These are phyloP conservation scores for Drosophila emarginata DNA, from an alignment of 2,888 invertebrate species.

Conservation along the genomic window DNA sequence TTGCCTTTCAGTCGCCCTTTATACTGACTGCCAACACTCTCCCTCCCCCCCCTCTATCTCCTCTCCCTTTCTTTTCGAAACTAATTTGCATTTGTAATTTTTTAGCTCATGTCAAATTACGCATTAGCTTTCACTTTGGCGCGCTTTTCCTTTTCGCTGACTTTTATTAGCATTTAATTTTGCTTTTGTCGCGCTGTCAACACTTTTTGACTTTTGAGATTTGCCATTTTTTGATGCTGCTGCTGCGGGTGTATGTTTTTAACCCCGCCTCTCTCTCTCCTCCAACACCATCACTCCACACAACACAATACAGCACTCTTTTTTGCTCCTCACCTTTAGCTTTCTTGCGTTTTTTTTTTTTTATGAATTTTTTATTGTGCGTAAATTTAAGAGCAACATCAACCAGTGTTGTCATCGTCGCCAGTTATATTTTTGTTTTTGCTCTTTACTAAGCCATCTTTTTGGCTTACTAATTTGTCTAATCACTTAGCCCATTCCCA, in stretches of 20 bases:
- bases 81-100: conserved; percentile 78
- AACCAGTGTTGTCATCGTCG: not conserved
- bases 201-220: conserved; percentile 46
- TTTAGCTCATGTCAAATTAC: conserved; percentile 71
- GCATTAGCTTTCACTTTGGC: conserved; percentile 61
- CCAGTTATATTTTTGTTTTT: not conserved
- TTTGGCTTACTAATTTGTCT: conserved; percentile 36
- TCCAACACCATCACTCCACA: not conserved
- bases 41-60: not conserved
- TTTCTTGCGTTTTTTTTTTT: conserved; percentile 12
- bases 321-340: not conserved
- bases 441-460: conserved; percentile 19
- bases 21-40: conserved; percentile 6
- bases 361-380: conserved; percentile 48
- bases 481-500: conserved; percentile 33
- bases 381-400: conserved; percentile 39
- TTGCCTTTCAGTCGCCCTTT: conserved; percentile 29
- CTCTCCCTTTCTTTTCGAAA: conserved; percentile 25
- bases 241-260: conserved; percentile 17
- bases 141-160: conserved; percentile 35
- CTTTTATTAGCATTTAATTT: conserved; percentile 72
- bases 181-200: conserved; percentile 60
- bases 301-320: not conserved
- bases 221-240: conserved; percentile 1
- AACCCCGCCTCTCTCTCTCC: not conserved